A percentile compares a stretch with the other conserved stretches of the same genome.
Evolutionary conservation across 2,888 invertebrate genomes (phyloP).

Genomic region (Nycteola revayana): DNA sequence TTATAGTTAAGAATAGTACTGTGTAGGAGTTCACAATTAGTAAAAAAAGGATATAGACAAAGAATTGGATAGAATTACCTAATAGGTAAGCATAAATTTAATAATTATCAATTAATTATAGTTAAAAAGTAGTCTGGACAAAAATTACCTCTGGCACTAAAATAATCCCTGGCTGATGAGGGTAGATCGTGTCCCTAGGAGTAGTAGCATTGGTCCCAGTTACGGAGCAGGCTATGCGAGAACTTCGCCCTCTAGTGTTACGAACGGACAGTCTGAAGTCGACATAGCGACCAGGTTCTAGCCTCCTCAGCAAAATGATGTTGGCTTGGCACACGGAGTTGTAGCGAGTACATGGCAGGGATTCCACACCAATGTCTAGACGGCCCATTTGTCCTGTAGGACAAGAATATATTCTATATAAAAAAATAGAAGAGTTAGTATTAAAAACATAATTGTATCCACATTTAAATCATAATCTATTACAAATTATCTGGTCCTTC

Average conservation of each 20-base stretch:
- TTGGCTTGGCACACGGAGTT: constrained; percentile 95
- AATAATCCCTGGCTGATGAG: constrained; percentile 89
- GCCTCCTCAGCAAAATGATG: constrained; percentile 87
- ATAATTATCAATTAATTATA: too few species aligned
- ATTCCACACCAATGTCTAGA: constrained; percentile 89
- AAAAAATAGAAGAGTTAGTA: too few species aligned
- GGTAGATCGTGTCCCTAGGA: constrained; percentile 91
- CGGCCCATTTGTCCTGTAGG: constrained; percentile 84
- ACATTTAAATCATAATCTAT: too few species aligned
- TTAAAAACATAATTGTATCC: too few species aligned
- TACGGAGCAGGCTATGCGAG: constrained; percentile 89
- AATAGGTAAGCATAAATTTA: too few species aligned
- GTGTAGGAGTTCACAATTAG: too few species aligned
- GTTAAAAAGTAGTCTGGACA: too few species aligned
- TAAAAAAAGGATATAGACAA: too few species aligned
- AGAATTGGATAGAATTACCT: too few species aligned
- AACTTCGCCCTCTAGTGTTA: constrained; percentile 89
- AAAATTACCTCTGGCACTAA: constrained; percentile 90
- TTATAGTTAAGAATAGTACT: too few species aligned
- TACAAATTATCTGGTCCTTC: too few species aligned
- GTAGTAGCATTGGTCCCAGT: constrained; percentile 93
- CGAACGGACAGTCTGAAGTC: constrained; percentile 88
- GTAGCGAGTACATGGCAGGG: constrained; percentile 91
- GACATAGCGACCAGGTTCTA: constrained; percentile 91
- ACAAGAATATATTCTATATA: too few species aligned